Evolutionary conservation across 1,140 invertebrate species (phyloP).

Genomic region (Zophobas atratus): DNA sequence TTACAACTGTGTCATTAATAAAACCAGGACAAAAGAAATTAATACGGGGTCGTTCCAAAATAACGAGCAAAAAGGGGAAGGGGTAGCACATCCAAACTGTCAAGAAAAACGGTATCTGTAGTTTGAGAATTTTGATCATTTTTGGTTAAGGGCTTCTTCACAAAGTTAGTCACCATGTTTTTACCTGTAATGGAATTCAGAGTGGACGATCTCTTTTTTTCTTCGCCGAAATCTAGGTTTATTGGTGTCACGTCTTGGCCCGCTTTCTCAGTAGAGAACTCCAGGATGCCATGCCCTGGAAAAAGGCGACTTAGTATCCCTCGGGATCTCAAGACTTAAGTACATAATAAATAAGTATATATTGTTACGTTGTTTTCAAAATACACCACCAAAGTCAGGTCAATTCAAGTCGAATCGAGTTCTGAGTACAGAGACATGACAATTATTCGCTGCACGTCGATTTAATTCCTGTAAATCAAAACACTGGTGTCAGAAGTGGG

Average conservation of each 20-base stretch:
- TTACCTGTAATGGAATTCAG: slow-evolving; percentile 83
- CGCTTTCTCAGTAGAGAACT: slow-evolving; percentile 91
- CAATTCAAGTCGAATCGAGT: too few species aligned
- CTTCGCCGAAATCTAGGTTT: slow-evolving; percentile 85
- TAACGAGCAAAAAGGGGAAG: slow-evolving; percentile 31
- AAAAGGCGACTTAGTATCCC: not conserved
- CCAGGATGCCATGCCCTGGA: slow-evolving; percentile 80
- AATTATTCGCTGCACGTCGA: too few species aligned
- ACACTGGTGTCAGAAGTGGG: too few species aligned
- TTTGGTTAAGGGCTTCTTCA: not conserved
- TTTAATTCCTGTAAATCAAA: too few species aligned
- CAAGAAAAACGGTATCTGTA: slow-evolving; percentile 11
- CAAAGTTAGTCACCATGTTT: not conserved
- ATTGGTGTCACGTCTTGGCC: slow-evolving; percentile 90
- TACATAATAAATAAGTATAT: not conserved
- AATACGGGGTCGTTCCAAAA: slow-evolving; percentile 35
- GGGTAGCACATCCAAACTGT: slow-evolving; percentile 39
- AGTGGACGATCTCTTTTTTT: slow-evolving; percentile 78
- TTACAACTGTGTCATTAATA: slow-evolving; percentile 44
- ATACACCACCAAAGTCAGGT: too few species aligned
- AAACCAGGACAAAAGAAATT: slow-evolving; percentile 24
- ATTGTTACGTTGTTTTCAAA: too few species aligned
- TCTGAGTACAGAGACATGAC: too few species aligned
- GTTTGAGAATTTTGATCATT: not conserved
- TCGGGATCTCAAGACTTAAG: too few species aligned